phyloP scores from a whole-genome alignment of 1,140 invertebrate species.

The Lordiphosa stackelbergi region DNA sequence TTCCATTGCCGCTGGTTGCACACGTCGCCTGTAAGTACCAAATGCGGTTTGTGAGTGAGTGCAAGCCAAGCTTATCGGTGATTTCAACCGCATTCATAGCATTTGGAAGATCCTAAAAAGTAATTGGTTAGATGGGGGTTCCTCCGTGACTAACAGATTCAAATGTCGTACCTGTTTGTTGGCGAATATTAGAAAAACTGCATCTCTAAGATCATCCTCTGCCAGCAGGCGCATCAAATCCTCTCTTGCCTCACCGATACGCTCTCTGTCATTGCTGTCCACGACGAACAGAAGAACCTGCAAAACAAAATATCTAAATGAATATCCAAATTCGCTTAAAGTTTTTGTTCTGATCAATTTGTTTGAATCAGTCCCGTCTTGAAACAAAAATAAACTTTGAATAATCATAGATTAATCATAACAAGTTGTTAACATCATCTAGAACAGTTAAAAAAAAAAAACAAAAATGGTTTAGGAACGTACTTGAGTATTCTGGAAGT shows the following conservation, averaged over 20 bases:
- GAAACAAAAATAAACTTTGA: conserved; percentile 70
- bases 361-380: conserved; percentile 70
- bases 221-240: conserved; percentile 88
- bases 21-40: conserved; percentile 99
- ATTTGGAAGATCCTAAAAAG: conserved; percentile 93
- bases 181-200: conserved; percentile 97
- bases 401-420: conserved; percentile 60
- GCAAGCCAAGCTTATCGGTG: conserved; percentile 97
- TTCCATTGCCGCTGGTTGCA: conserved; percentile 96
- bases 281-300: conserved; percentile 98
- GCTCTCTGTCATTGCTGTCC: conserved; percentile 97
- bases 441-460: not conserved
- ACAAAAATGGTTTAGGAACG: conserved; percentile 20
- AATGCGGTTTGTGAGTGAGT: conserved; percentile 94
- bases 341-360: too few relatives aligned
- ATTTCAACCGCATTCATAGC: conserved; percentile 99
- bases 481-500: conserved; percentile 87
- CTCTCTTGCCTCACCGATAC: conserved; percentile 95
- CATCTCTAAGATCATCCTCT: conserved; percentile 97
- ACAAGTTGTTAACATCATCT: conserved; percentile 71
- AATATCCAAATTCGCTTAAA: not conserved
- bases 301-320: not conserved
- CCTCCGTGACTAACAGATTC: not conserved
- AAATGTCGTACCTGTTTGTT: conserved; percentile 92
- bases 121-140: too few relatives aligned